Base-by-base conservation (phyloP, 2,113 vertebrate genomes). In the Eira barbara region DNA sequence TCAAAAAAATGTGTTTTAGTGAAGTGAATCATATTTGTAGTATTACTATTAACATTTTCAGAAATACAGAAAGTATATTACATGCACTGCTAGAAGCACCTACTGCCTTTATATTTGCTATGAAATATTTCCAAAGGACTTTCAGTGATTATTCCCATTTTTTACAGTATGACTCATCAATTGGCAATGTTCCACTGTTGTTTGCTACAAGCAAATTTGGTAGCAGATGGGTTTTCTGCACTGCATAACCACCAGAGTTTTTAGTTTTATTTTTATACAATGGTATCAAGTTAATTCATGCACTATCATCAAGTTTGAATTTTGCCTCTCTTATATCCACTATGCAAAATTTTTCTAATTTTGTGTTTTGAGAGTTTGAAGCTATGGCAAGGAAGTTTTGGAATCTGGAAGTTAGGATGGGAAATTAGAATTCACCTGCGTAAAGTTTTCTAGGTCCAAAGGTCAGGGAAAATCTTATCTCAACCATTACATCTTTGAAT, bases 101-200 rank as follows among this genome's bases (percentile, higher is more conserved):
- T 88, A 89, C 49, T 95, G 78, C 83, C 89, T 78, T 96, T 98
- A 82, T 80, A 73, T 63, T 97, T 74, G 81, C 59, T 79, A 97
- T 96, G 97, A 97, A 97, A 95, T 65, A 85, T 71, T 94, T 92
- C 63, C 81, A 96, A 98, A 96, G 92, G 92, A 29, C 76, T 97
- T 3, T 31, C 82, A 95, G 78, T 92, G 69, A 78, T 45, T 96
- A 27, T 97, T 96, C 29, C 34, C 79, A 61, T 57, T 97, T 93
- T 93, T 93, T 93, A 31, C 4, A 86, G 15, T 18, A 6, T 7
- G 11, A 91, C 89, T 96, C 78, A 94, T 97, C 92, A 96, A 78
- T 76, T 97, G 95, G 69, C 57, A 90, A 15, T 39, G 59, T 57
- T 59, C 69, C 52, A 36, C 47, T 96, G 65, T 31, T 85, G 65